Percentiles rank a stretch among this genome's conserved stretches.
Conservation (phyloP, 1,140 invertebrate species). For the Hyles vespertilio region DNA sequence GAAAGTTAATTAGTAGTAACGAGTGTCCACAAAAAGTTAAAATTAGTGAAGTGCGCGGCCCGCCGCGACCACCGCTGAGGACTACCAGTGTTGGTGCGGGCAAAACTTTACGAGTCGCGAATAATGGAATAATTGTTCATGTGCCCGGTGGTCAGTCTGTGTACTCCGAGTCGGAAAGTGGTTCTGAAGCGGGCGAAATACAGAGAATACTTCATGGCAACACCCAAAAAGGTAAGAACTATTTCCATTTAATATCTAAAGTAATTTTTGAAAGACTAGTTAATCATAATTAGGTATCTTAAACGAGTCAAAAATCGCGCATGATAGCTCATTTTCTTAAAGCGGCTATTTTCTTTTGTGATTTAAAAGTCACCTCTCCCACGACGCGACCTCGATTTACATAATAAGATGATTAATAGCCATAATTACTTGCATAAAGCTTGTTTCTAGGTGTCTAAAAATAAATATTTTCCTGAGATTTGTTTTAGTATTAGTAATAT, state of each 20-base stretch:
- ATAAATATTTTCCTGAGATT: no score
- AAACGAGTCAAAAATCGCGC: neutral
- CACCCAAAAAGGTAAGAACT: slow-evolving; percentile 47
- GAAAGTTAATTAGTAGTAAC: slow-evolving; percentile 1
- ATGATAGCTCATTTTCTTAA: neutral
- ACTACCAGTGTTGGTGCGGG: slow-evolving; percentile 47
- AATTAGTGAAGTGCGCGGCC: slow-evolving; percentile 18
- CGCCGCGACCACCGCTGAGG: slow-evolving; percentile 44
- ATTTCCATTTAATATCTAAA: slow-evolving; percentile 1
- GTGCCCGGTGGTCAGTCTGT: slow-evolving; percentile 29
- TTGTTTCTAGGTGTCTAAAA: no score
- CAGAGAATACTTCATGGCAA: slow-evolving; percentile 78
- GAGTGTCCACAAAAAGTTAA: slow-evolving; percentile 6
- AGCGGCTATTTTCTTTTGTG: no score
- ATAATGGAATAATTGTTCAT: slow-evolving; percentile 29
- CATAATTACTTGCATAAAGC: no score
- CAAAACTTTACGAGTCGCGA: slow-evolving; percentile 24
- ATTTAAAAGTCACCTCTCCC: no score
- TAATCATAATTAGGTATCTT: neutral
- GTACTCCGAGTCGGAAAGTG: slow-evolving; percentile 77
- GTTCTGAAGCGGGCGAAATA: slow-evolving; percentile 80
- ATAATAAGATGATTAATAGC: no score
- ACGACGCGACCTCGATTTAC: no score
- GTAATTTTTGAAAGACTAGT: neutral
- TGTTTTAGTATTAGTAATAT: no score